Evolutionary conservation across 2,888 invertebrate genomes (phyloP), one percentile per base, ranked within the genome.

Genomic region (Allacma fusca): DNA sequence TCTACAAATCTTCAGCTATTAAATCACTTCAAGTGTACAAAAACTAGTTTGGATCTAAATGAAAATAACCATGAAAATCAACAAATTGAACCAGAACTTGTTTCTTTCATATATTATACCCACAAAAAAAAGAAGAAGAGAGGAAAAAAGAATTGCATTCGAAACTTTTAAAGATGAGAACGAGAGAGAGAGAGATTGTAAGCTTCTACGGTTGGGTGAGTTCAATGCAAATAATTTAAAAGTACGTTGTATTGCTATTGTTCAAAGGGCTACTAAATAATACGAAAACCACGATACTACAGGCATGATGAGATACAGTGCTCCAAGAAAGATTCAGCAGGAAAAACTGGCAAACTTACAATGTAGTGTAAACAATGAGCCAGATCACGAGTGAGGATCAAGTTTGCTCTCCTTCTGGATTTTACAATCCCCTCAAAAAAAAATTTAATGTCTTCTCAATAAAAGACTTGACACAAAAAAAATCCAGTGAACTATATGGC

Each of bases 31-130:
- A 50, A 50, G 16, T 13, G 50, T 50, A 50, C 16, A 50, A 50
- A 50, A 50, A 50, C 50, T 19, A 50, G 50, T 50, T 34, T 50
- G 50, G 16, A 50, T 50, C 50, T 50, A 50, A 50, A 50, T 50
- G 50, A 50, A 50, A 50, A 50, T 50, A 50, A 50, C 50, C 50
- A 50, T 50, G 50, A 50, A 50, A 50, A 50, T 50, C 50, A 50
- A 50, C 50, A 50, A 50, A 50, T 50, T 50, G 50, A 50, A 50
- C 50, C 50, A 50, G 19, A 50, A 50, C 50, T 50, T 50, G 50
- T 50, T 50, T 50, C 50, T 50, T 50, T 50, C 19, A 12, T 50
- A n/a, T n/a, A 50, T 16, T 50, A 50, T 50, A 5, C n/a, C 4
- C 50, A 50, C 50, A 19, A 9, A 50, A 5, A 50, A 50, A 50